Evolutionary conservation across 1,140 invertebrate genomes (phyloP).

Genomic region (Zaprionus nigranus): DNA sequence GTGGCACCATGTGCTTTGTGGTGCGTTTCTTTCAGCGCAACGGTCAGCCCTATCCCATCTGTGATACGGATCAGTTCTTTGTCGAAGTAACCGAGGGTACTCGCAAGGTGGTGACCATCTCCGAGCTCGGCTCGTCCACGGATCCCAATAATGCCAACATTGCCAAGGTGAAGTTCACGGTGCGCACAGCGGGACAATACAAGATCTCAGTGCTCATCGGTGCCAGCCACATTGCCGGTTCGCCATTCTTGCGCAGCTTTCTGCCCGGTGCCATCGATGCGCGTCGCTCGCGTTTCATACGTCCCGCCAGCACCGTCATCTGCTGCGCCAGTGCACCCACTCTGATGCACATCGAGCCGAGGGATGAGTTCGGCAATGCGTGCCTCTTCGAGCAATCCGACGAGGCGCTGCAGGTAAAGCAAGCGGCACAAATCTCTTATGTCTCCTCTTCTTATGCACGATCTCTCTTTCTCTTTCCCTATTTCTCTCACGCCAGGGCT

Average conservation of each 20-base stretch:
- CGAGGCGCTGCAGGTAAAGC: slow-evolving; percentile 86
- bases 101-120: slow-evolving; percentile 92
- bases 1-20: slow-evolving; percentile 95
- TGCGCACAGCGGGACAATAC: slow-evolving; percentile 95
- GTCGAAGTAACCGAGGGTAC: slow-evolving; percentile 94
- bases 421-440: background rate
- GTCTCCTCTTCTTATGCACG: no score
- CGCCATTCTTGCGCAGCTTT: slow-evolving; percentile 88
- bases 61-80: slow-evolving; percentile 94
- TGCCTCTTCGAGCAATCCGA: slow-evolving; percentile 88
- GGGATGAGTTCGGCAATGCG: slow-evolving; percentile 95
- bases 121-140: slow-evolving; percentile 93
- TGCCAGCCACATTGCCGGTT: slow-evolving; percentile 86
- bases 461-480: no score
- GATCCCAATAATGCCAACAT: slow-evolving; percentile 93
- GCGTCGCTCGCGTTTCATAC: slow-evolving; percentile 92
- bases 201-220: slow-evolving; percentile 93
- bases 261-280: slow-evolving; percentile 92
- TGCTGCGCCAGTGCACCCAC: slow-evolving; percentile 92
- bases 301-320: slow-evolving; percentile 94
- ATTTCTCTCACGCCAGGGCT: slow-evolving; percentile 84
- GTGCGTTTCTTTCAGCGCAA: slow-evolving; percentile 96
- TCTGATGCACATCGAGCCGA: slow-evolving; percentile 93
- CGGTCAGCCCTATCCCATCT: slow-evolving; percentile 95
- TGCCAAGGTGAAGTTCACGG: slow-evolving; percentile 95